A percentile compares a stretch with the other conserved stretches of the same genome.
phyloP scores from a whole-genome alignment of 2,797 vertebrate species.

The Apogon hyalosoma region DNA sequence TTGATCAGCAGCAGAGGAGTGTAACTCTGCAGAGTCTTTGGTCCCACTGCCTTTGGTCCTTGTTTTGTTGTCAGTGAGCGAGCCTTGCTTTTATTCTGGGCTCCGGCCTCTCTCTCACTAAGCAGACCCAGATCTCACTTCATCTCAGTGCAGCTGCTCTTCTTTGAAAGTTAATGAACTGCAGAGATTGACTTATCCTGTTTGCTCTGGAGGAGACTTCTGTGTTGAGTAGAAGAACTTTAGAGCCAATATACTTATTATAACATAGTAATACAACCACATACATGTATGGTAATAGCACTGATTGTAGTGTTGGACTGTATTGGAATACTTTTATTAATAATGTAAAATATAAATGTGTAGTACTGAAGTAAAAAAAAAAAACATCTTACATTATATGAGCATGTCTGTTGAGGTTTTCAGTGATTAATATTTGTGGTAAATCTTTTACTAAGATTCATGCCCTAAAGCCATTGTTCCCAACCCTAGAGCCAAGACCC shows the following conservation, averaged over 20 bases:
- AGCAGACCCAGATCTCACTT: constrained; percentile 54
- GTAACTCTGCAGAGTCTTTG: constrained; percentile 36
- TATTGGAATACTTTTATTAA: not conserved
- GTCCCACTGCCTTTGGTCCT: constrained; percentile 33
- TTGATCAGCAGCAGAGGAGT: constrained; percentile 46
- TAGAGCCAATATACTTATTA: constrained; percentile 27
- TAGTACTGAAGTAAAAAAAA: not conserved
- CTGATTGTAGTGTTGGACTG: not conserved
- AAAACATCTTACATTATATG: not conserved
- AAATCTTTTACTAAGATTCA: not conserved
- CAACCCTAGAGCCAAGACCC: too few relatives aligned
- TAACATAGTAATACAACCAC: constrained; percentile 21
- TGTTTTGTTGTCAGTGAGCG: constrained; percentile 37
- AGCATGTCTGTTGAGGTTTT: not conserved
- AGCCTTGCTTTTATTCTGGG: constrained; percentile 41
- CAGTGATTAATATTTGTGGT: not conserved
- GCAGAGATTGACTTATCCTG: constrained; percentile 63
- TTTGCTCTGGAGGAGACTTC: constrained; percentile 47
- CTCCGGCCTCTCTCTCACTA: constrained; percentile 32
- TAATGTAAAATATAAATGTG: not conserved
- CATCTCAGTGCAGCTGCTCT: constrained; percentile 54
- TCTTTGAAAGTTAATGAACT: constrained; percentile 76
- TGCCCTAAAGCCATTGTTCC: too few relatives aligned
- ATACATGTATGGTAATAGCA: not conserved
- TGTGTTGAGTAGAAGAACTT: constrained; percentile 33